A percentile compares a stretch with the other conserved stretches of the same genome.
Evolutionary conservation across 2,797 vertebrate species (phyloP).

Genomic region (Rallus crepitans): DNA sequence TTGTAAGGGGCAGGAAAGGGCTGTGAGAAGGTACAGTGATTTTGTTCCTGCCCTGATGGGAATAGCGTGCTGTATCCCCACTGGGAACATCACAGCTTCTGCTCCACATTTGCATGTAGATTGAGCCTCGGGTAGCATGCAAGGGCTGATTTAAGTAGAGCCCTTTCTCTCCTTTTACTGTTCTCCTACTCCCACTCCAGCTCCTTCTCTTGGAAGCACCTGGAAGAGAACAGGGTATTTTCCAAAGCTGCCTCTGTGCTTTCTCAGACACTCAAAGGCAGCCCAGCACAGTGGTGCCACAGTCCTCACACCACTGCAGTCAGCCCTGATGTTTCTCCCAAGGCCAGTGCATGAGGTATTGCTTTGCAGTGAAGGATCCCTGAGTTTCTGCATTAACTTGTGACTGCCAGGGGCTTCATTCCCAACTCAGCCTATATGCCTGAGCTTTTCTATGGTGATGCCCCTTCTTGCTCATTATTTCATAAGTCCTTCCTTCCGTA

Average conservation of each 20-base stretch:
- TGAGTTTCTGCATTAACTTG: background rate
- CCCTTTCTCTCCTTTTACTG: background rate
- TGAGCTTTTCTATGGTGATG: background rate
- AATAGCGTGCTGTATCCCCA: background rate
- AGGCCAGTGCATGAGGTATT: background rate
- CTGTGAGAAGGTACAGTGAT: background rate
- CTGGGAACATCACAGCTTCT: background rate
- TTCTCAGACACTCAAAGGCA: background rate
- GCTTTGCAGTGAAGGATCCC: background rate
- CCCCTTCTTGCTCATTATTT: background rate
- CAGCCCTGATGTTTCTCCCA: background rate
- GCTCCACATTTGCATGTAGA: background rate
- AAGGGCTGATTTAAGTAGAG: background rate
- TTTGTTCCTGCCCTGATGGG: background rate
- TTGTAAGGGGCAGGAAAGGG: background rate
- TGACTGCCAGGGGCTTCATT: background rate
- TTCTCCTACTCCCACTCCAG: background rate
- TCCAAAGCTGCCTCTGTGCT: background rate
- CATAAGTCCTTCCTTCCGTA: background rate
- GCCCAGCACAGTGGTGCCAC: background rate
- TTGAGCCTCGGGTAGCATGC: background rate
- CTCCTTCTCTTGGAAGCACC: background rate
- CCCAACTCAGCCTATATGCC: background rate
- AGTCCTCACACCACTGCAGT: background rate
- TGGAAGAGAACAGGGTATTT: background rate